Percentiles rank a stretch among this genome's conserved stretches.
Conservation (phyloP, 2,113 vertebrate species). For the Raja brachyura region DNA sequence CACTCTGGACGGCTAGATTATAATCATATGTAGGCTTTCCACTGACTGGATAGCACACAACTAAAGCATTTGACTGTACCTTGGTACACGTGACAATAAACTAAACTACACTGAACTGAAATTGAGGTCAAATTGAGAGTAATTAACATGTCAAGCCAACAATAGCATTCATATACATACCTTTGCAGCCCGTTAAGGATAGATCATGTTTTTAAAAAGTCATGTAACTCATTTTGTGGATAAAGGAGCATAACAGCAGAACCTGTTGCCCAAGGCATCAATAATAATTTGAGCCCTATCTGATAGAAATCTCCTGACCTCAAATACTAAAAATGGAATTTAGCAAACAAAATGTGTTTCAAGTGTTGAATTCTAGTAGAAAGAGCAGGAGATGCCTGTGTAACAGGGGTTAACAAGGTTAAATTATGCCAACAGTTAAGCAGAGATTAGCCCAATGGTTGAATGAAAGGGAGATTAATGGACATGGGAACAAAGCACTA, state of each 20-base stretch:
- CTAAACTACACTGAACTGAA: neutral
- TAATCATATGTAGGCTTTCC: no score
- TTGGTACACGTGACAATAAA: no score
- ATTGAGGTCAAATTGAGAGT: neutral
- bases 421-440: neutral
- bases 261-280: neutral
- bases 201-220: neutral
- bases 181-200: neutral
- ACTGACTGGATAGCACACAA: no score
- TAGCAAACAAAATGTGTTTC: neutral
- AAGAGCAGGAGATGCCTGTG: neutral
- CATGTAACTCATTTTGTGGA: neutral
- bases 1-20: no score
- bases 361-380: neutral
- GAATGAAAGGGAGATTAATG: neutral
- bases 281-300: neutral
- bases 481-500: neutral
- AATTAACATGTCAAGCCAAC: neutral
- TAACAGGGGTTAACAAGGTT: neutral
- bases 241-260: neutral
- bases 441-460: neutral
- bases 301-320: neutral
- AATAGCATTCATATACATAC: neutral
- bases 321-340: neutral
- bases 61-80: no score